Base-by-base conservation (phyloP, 1,140 invertebrate species). In the Drosophila neocordata region DNA sequence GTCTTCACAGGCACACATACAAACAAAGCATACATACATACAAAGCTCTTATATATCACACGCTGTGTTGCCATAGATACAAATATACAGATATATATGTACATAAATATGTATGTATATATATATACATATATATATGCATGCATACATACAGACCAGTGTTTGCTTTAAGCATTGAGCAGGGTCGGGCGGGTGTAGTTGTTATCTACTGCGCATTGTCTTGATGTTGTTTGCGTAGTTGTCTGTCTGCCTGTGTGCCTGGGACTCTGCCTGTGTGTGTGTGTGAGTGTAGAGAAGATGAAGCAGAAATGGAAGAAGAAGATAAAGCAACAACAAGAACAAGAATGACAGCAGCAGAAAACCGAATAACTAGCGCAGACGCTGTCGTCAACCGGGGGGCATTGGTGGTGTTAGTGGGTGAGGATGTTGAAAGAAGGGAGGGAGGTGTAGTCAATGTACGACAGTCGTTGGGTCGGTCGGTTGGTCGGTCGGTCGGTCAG, bases 171-270 rank as follows among this genome's bases (percentile, higher is more conserved):
- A 41, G 38, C 15, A 7, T 35, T 0, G 13, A 57, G 59, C 38
- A 13, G 15, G n/a, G 35, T 15, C 34, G 13, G 38, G 31, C 61
- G 53, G 55, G 60, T 67, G 65, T 67, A 57, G 63, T 76, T 81
- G 82, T 82, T 87, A 88, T 87, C 82, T 87, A 83, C 82, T 88
- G 82, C 83, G 83, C 83, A 88, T 87, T 87, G 82, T 87, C 82
- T 87, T 87, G 74, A 69, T 77, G 82, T 87, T 87, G 81, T 87
- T 85, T 87, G 83, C 79, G 82, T 85, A 77, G 76, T 70, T 85
- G 81, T 78, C 74, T 82, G 73, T 78, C 63, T 69, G 66, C 69
- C 58, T 60, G 22, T 27, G 24, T 24, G 53, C 27, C 6, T 20
- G 41, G 18, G 41, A 20, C 15, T 48, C 2, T 48, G 27, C 4